Conservation (phyloP, 2,113 vertebrate species). For the Crotalus viridis region DNA sequence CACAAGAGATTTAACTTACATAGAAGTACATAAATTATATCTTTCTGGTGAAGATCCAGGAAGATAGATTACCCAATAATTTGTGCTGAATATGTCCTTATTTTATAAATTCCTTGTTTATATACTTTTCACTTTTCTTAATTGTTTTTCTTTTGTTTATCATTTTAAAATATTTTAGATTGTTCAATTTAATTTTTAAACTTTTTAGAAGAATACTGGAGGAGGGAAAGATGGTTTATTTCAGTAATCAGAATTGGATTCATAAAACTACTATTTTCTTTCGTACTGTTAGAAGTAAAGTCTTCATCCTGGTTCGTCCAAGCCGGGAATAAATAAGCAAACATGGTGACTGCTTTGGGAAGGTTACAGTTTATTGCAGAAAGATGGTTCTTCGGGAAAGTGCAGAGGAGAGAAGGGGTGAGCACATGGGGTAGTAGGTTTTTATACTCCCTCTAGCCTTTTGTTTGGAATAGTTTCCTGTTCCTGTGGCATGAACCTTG, state of each 20-base stretch:
- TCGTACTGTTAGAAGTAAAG: too few relatives aligned
- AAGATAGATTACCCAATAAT: neutral
- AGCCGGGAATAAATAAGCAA: too few relatives aligned
- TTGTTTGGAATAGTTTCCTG: too few relatives aligned
- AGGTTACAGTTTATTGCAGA: too few relatives aligned
- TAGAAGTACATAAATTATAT: neutral
- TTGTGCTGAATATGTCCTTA: neutral
- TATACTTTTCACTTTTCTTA: neutral
- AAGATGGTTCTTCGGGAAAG: too few relatives aligned
- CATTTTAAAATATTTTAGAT: neutral
- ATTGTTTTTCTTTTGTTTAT: neutral
- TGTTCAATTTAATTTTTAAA: neutral
- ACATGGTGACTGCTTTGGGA: too few relatives aligned
- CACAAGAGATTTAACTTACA: neutral
- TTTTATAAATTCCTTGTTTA: neutral
- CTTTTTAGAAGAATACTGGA: neutral
- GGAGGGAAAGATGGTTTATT: neutral
- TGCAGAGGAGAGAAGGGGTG: too few relatives aligned
- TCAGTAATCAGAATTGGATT: neutral
- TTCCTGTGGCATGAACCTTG: too few relatives aligned
- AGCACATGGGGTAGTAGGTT: too few relatives aligned
- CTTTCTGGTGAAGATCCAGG: neutral
- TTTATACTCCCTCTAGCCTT: too few relatives aligned
- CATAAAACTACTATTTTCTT: neutral
- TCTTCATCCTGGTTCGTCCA: too few relatives aligned